Evolutionary conservation across 2,113 vertebrate species (phyloP), one percentile per base, ranked within the genome.

Genomic region (Nyctibius bracteatus): DNA sequence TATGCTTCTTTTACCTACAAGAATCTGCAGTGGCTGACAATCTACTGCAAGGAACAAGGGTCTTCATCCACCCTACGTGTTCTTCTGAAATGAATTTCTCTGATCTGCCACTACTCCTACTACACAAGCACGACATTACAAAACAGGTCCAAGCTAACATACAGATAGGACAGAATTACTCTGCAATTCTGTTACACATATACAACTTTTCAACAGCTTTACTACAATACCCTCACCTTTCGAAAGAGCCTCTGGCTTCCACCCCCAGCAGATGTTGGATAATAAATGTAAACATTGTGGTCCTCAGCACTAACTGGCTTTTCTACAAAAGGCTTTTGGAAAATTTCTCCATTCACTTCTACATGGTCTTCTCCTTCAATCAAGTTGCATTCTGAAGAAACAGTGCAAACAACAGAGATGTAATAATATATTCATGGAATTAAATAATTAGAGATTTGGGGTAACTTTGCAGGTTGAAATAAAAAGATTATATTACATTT

Each of bases 281-380:
- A 99, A 96, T 99, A 99, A 97, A 99, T 99, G 97, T 99, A 99
- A 95, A 99, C 99, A 90, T 99, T 99, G 96, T 99, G 99, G 97
- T 99, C 99, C 94, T 99, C 99, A 22, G 99, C 99, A 95, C 99
- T 99, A 55, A 99, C 99, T 23, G 99, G 99, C 58, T 99, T 99
- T 97, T 99, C 99, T 75, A 99, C 99, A 96, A 99, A 99, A 13
- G 99, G 99, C 88, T 99, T 99, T 95, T 99, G 99, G 96, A 99
- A 99, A 96, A 99, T 95, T 95, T 99, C 99, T 31, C 99, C 99
- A 83, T 99, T 99, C 63, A 99, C 99, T 96, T 99, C 99, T 59
- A 99, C 99, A 3, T 99, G 99, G 97, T 99, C 99, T 97, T 99
- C 99, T 59, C 99, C 99, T 97, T 99, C 99, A 95, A 99, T 98